Percentiles rank a stretch among this genome's conserved stretches.
These are phyloP conservation scores for Carcina quercana DNA, from an alignment of 2,888 invertebrate genomes.

Conservation along the genomic window DNA sequence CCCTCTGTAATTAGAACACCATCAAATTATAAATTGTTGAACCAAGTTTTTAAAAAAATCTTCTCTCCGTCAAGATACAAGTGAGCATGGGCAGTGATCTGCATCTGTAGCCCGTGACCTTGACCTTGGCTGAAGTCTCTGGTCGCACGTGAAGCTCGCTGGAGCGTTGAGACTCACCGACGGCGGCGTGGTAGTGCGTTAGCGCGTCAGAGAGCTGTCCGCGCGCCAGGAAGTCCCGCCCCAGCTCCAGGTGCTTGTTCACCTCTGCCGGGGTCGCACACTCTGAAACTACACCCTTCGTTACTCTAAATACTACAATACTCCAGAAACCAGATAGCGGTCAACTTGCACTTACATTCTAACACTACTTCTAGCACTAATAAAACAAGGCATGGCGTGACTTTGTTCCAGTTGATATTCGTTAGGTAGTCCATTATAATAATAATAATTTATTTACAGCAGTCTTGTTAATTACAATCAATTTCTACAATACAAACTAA, in stretches of 20 bases:
- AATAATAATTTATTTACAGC: slow-evolving; percentile 36
- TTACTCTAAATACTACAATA: slow-evolving; percentile 27
- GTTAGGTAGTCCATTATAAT: slow-evolving; percentile 70
- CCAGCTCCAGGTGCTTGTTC: slow-evolving; percentile 94
- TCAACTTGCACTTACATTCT: slow-evolving; percentile 71
- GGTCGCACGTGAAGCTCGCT: background rate
- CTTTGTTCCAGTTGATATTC: slow-evolving; percentile 75
- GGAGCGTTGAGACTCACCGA: slow-evolving; percentile 81
- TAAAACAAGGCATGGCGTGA: slow-evolving; percentile 79
- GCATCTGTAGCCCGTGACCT: background rate
- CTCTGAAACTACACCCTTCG: slow-evolving; percentile 79
- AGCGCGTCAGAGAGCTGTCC: slow-evolving; percentile 97
- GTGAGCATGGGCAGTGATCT: background rate
- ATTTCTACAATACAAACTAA: slow-evolving; percentile 54
- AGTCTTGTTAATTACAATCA: slow-evolving; percentile 38
- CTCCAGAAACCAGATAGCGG: slow-evolving; percentile 19
- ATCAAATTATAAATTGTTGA: background rate
- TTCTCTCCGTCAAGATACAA: slow-evolving; percentile 4
- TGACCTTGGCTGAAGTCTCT: background rate
- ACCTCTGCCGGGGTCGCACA: slow-evolving; percentile 85
- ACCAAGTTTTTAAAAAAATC: background rate
- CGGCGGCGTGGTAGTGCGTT: slow-evolving; percentile 97
- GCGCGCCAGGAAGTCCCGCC: slow-evolving; percentile 91
- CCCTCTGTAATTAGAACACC: slow-evolving; percentile 83
- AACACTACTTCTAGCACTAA: slow-evolving; percentile 79